phyloP scores from a whole-genome alignment of 2,888 invertebrate species.

The Antheraea assamensis region DNA sequence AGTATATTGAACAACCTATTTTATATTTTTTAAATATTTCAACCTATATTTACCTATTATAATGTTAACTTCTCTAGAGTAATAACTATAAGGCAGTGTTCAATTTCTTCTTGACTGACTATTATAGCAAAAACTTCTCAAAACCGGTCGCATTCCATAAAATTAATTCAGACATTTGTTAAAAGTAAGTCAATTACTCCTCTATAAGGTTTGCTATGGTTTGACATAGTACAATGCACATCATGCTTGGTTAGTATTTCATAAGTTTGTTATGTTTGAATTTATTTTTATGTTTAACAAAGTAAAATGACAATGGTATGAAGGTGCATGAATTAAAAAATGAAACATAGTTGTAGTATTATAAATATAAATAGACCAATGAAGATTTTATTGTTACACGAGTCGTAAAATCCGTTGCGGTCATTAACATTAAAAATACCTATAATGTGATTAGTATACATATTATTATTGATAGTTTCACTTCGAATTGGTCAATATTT shows the following conservation, averaged over 20 bases:
- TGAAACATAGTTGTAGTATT: neutral
- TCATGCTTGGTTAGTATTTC: neutral
- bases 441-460: neutral
- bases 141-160: neutral
- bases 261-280: neutral
- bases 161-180: neutral
- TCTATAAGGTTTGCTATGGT: neutral
- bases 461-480: neutral
- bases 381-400: slow-evolving; percentile 3
- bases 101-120: neutral
- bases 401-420: neutral
- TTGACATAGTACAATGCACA: neutral
- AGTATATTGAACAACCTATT: neutral
- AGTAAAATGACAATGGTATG: neutral
- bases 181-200: neutral
- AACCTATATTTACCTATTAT: too few species aligned
- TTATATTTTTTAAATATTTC: too few species aligned
- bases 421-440: slow-evolving; percentile 5
- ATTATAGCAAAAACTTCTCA: neutral
- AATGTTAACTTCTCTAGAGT: neutral
- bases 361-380: neutral
- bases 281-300: neutral
- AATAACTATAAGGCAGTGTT: neutral
- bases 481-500: neutral
- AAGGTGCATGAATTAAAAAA: neutral